Evolutionary conservation across 1,140 invertebrate species (phyloP), one percentile per base, ranked within the genome.

Genomic region (Microplitis demolitor): DNA sequence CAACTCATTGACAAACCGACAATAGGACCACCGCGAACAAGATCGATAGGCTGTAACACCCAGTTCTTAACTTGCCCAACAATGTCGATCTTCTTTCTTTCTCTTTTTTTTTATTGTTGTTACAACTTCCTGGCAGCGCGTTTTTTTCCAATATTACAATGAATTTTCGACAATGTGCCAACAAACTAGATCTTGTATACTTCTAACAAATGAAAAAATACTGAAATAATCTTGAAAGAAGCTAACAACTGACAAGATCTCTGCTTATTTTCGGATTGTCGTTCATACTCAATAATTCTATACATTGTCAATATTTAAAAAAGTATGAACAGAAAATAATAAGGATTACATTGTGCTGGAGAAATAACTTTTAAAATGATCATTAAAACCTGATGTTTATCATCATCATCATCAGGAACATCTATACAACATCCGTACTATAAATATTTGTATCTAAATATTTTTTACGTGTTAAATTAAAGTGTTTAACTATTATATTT

Each of bases 21-120:
- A 72, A 72, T 72, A 50, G 64, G 64, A 72, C 71, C 71, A 72
- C 71, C 71, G 56, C 71, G 64, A 61, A 67, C 66, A 68, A 58
- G 66, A 68, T 68, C 51, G 66, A 68, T 68, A n/a, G 53, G 5
- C 50, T 58, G 53, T 58, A 58, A 58, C 56, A 58, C 24, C 56
- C 16, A 24, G 14, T 58, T 58, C 24, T 58, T 16, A 31, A 45
- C 39, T 45, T 45, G 39, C 14, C 24, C 24, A 58, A 24, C 13
- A 54, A 54, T 54, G n/a, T 54, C 56, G 24, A 1, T 4, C 14
- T 58, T 6, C 51, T 54, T 13, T n/a, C 4, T 54, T 54, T 54
- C 4, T 54, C 4, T 13, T 14, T 66, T 37, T 66, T 45, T 45
- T 24, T 24, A 61, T 33, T 61, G 60, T 61, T 61, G 60, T 61